These are phyloP conservation scores for Crax fasciolata DNA, from an alignment of 2,797 vertebrate species.

Conservation along the genomic window DNA sequence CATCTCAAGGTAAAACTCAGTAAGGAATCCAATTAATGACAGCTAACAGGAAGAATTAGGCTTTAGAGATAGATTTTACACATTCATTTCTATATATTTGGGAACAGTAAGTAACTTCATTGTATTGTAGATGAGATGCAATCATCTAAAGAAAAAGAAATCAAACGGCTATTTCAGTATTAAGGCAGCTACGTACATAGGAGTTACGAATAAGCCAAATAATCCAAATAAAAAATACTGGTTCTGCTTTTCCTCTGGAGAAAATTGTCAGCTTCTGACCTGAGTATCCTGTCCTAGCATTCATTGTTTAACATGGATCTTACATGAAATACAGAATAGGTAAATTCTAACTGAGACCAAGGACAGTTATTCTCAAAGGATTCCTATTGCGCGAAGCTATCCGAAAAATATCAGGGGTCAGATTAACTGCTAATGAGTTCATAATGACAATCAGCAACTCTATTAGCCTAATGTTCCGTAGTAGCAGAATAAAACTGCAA, in stretches of 20 bases:
- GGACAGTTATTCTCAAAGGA: rapidly evolving
- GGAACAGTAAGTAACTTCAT: neutral
- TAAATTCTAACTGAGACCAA: neutral
- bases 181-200: neutral
- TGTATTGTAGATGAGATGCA: neutral
- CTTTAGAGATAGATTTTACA: neutral
- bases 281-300: neutral
- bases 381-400: neutral
- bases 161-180: neutral
- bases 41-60: neutral
- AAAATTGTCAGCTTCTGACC: neutral
- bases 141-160: neutral
- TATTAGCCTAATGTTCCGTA: neutral
- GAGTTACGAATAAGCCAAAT: neutral
- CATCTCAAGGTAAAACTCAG: neutral
- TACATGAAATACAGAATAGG: neutral
- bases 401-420: neutral
- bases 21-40: neutral
- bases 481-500: neutral
- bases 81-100: neutral
- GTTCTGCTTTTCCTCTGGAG: neutral
- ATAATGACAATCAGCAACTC: neutral
- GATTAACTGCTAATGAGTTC: neutral
- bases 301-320: neutral
- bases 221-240: neutral